phyloP scores from a whole-genome alignment of 2,888 invertebrate species.

The Saturnia japonica region DNA sequence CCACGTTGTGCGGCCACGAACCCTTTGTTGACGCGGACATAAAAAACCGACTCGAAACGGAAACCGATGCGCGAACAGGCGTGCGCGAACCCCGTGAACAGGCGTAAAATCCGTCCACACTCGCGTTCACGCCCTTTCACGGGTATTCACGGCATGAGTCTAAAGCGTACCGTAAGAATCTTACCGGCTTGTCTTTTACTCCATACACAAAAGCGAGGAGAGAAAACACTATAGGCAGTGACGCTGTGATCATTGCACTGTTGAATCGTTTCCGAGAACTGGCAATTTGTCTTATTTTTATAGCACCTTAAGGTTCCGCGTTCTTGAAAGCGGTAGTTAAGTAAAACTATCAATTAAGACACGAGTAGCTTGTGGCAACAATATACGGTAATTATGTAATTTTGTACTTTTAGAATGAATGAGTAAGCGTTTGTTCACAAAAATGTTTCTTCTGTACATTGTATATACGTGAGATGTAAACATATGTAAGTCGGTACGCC shows the following conservation, averaged over 20 bases:
- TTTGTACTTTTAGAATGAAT: constrained; percentile 31
- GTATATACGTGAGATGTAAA: background rate
- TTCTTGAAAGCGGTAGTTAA: constrained; percentile 43
- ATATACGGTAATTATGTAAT: constrained; percentile 67
- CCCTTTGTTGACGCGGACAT: no score
- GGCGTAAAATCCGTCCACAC: no score
- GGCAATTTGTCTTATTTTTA: constrained; percentile 18
- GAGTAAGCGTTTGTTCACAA: background rate
- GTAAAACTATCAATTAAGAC: constrained; percentile 57
- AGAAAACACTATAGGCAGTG: constrained; percentile 52
- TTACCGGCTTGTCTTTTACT: constrained; percentile 66
- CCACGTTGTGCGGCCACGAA: no score
- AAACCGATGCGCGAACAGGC: no score
- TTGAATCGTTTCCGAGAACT: constrained; percentile 36
- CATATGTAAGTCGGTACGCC: background rate
- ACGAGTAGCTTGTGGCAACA: constrained; percentile 49
- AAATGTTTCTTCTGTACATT: constrained; percentile 28
- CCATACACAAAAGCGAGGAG: constrained; percentile 48
- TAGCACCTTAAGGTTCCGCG: constrained; percentile 29
- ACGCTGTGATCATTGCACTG: constrained; percentile 59
- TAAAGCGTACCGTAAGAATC: no score
- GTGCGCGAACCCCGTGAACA: no score
- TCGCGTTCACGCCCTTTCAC: no score
- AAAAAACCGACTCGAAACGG: no score
- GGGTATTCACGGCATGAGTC: no score